Percentiles rank a stretch among this genome's conserved stretches.
These are phyloP conservation scores for Pipra filicauda DNA, from an alignment of 2,113 vertebrate species.

Conservation along the genomic window DNA sequence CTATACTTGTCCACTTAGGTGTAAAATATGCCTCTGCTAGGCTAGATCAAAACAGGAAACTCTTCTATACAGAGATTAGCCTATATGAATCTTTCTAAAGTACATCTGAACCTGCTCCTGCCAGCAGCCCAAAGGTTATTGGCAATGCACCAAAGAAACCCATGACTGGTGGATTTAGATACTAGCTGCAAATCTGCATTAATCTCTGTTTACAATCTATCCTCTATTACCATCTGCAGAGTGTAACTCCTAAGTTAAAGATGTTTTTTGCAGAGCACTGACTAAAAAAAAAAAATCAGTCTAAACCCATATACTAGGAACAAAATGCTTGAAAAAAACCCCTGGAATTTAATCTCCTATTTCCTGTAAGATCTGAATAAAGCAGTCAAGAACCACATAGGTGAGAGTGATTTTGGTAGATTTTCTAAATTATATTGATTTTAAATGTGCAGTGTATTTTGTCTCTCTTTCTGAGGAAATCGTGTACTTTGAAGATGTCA, in stretches of 20 bases:
- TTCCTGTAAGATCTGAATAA: background rate
- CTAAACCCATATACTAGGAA: background rate
- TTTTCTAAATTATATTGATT: background rate
- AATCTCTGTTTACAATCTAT: conserved; percentile 41
- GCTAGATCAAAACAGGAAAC: background rate
- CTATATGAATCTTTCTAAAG: background rate
- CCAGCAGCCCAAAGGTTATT: conserved; percentile 2
- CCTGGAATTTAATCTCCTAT: background rate
- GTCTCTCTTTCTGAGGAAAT: background rate
- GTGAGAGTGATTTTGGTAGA: background rate
- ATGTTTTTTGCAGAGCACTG: background rate
- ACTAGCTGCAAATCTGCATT: conserved; percentile 29
- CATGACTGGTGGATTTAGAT: conserved; percentile 6
- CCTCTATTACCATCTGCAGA: background rate
- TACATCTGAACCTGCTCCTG: background rate
- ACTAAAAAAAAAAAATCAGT: background rate
- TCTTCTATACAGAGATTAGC: background rate
- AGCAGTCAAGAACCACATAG: background rate
- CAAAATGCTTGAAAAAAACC: background rate
- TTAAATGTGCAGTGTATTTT: background rate
- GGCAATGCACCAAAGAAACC: conserved; percentile 19
- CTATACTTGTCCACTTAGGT: background rate
- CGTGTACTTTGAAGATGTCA: background rate
- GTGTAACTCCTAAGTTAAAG: background rate
- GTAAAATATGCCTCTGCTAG: background rate